phyloP scores from a whole-genome alignment of 2,113 vertebrate genomes.

The Microcebus griseorufus region DNA sequence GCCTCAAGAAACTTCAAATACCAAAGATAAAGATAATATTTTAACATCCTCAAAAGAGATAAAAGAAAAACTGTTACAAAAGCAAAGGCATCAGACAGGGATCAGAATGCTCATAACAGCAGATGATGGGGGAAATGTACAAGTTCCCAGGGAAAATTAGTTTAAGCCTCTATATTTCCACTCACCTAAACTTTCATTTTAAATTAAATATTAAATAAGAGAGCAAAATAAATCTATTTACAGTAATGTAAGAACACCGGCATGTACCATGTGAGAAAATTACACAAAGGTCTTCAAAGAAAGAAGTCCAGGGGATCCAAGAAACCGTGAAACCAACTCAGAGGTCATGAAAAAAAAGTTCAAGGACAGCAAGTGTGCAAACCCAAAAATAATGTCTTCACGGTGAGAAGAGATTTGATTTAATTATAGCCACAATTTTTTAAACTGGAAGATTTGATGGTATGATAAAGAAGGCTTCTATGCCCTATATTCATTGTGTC shows the following conservation, averaged over 20 bases:
- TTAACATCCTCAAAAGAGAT: background rate
- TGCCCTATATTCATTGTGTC: background rate
- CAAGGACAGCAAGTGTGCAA: background rate
- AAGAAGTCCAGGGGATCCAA: background rate
- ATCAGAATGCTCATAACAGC: background rate
- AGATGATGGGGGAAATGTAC: background rate
- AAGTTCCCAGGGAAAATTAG: background rate
- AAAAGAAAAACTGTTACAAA: background rate
- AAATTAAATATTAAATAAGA: slow-evolving; percentile 24
- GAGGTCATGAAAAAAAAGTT: background rate
- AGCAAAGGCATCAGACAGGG: background rate
- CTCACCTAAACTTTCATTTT: background rate
- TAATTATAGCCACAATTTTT: slow-evolving; percentile 40
- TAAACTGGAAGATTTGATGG: background rate
- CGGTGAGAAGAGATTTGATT: slow-evolving; percentile 16
- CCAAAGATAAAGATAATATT: background rate
- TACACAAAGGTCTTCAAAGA: background rate
- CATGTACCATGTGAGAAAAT: background rate
- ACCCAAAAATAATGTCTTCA: slow-evolving; percentile 34
- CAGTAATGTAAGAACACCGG: background rate
- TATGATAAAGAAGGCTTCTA: background rate
- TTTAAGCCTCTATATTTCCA: background rate
- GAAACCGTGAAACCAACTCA: background rate
- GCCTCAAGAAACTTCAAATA: background rate
- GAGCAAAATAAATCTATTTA: background rate